Evolutionary conservation across 2,888 invertebrate species (phyloP).

Genomic region (Lottia scabra): DNA sequence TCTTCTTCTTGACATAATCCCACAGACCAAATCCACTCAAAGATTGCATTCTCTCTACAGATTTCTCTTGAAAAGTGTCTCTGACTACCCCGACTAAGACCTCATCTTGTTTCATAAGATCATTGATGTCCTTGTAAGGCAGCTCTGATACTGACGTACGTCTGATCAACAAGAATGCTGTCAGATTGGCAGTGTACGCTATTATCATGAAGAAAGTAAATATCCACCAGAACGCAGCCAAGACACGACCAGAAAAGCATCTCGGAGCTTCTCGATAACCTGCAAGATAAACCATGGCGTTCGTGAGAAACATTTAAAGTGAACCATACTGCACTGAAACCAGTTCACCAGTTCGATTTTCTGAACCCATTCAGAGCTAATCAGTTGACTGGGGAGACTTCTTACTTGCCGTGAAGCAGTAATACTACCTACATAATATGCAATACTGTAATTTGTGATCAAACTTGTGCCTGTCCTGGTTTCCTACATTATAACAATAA

Average conservation of each 20-base stretch:
- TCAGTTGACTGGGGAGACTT: too few relatives aligned
- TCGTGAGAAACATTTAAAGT: too few relatives aligned
- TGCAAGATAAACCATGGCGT: background rate
- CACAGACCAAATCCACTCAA: slow-evolving; percentile 12
- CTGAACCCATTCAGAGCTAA: too few relatives aligned
- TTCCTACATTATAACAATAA: too few relatives aligned
- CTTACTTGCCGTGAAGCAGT: too few relatives aligned
- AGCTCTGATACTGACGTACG: slow-evolving; percentile 27
- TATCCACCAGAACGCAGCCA: slow-evolving; percentile 41
- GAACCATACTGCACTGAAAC: too few relatives aligned
- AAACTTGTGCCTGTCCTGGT: too few relatives aligned
- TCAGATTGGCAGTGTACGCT: slow-evolving; percentile 37
- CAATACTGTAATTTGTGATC: too few relatives aligned
- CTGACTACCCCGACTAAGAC: slow-evolving; percentile 21
- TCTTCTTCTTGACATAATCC: slow-evolving; percentile 16
- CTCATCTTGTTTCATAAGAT: slow-evolving; percentile 20
- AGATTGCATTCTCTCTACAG: slow-evolving; percentile 14
- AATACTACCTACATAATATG: too few relatives aligned
- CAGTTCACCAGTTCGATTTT: too few relatives aligned
- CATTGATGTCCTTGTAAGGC: slow-evolving; percentile 30
- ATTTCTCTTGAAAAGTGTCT: background rate
- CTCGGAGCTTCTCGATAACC: slow-evolving; percentile 37
- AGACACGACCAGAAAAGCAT: slow-evolving; percentile 36
- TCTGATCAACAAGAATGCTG: slow-evolving; percentile 31
- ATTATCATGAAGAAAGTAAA: slow-evolving; percentile 36